These are phyloP conservation scores for Planococcus citri DNA, from an alignment of 1,140 invertebrate genomes.

Conservation along the genomic window DNA sequence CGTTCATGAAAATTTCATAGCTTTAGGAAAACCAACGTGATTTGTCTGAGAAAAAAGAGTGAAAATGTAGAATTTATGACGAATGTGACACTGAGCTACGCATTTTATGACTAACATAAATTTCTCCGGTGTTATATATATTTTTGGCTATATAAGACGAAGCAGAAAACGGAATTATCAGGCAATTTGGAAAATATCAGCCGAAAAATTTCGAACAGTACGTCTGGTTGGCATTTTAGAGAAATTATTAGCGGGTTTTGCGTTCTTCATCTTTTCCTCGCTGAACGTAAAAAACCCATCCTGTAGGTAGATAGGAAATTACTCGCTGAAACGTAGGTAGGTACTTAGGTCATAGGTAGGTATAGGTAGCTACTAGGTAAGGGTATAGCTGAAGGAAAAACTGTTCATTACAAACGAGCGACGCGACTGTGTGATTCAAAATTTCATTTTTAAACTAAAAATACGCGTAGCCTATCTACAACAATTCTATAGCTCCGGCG, in stretches of 20 bases:
- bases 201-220: neutral
- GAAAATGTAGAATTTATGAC: constrained; percentile 19
- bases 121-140: neutral
- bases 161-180: neutral
- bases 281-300: neutral
- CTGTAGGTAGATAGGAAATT: neutral
- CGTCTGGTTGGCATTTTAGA: neutral
- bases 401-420: neutral
- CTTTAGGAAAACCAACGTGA: constrained; percentile 14
- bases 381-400: neutral
- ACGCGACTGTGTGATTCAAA: neutral
- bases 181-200: neutral
- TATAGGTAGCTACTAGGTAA: too few species aligned
- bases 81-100: constrained; percentile 9
- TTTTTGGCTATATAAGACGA: neutral
- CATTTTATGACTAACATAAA: constrained; percentile 10
- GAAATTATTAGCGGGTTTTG: neutral
- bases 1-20: constrained; percentile 19
- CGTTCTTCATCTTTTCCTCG: neutral
- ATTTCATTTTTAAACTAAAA: too few species aligned
- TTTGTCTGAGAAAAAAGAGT: constrained; percentile 5
- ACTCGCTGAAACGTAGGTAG: too few species aligned
- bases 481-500: too few species aligned
- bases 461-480: too few species aligned
- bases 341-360: too few species aligned